phyloP scores from a whole-genome alignment of 2,797 vertebrate species.

The Xenopus petersii region DNA sequence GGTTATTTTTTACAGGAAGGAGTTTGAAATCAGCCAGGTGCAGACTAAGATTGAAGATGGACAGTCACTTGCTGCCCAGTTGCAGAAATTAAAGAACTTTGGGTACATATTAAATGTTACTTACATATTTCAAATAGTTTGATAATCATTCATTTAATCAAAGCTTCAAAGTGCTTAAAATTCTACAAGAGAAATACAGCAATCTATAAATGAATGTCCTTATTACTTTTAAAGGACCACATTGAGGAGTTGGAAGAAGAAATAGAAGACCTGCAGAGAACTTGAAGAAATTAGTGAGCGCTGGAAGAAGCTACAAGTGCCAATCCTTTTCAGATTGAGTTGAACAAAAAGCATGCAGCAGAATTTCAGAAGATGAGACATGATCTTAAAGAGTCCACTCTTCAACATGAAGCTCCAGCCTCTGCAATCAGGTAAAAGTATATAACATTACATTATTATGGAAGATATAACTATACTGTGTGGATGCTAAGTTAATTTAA shows the following conservation, averaged over 20 bases:
- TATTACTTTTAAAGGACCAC: constrained; percentile 30
- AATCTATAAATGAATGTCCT: not conserved
- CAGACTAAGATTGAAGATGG: constrained; percentile 72
- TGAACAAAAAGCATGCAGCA: not conserved
- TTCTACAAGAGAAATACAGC: too few relatives aligned
- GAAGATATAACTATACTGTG: not conserved
- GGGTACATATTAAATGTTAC: constrained; percentile 54
- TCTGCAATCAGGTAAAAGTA: constrained; percentile 68
- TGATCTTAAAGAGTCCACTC: constrained; percentile 72
- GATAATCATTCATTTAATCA: not conserved
- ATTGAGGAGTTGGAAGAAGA: constrained; percentile 58
- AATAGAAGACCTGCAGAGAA: constrained; percentile 58
- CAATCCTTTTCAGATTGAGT: constrained; percentile 63
- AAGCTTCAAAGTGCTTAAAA: too few relatives aligned
- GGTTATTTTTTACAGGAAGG: constrained; percentile 56
- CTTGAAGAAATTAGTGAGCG: constrained; percentile 70
- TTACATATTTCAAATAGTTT: not conserved
- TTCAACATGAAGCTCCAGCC: constrained; percentile 68
- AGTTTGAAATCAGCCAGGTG: constrained; percentile 72
- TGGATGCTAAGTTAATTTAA: not conserved
- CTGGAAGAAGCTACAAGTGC: constrained; percentile 68
- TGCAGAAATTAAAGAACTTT: constrained; percentile 71
- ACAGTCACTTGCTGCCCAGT: constrained; percentile 67
- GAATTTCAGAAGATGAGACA: constrained; percentile 61
- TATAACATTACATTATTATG: not conserved